phyloP scores from a whole-genome alignment of 37 sponge, comb jelly and placozoan genomes.

The Mnemiopsis leidyi region DNA sequence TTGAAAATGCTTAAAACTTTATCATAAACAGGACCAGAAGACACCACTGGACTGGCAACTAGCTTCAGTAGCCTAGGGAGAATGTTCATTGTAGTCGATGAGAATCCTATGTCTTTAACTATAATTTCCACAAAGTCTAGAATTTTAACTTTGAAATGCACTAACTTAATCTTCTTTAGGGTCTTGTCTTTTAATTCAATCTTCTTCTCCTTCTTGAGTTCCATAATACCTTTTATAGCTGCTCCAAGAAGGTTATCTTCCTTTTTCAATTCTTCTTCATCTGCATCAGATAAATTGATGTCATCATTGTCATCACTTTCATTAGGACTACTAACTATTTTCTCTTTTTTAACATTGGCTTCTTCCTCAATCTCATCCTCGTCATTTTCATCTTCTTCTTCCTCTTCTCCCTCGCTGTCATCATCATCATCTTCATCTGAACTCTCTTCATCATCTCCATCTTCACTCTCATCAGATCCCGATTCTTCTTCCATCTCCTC shows the following conservation, averaged over 20 bases:
- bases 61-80: slow-evolving; percentile 3
- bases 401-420: neutral
- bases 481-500: neutral
- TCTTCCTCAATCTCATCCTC: slow-evolving; percentile 5
- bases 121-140: slow-evolving; percentile 56
- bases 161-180: slow-evolving; percentile 37
- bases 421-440: slow-evolving; percentile 14
- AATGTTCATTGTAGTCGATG: neutral
- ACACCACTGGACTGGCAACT: neutral
- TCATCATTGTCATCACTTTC: neutral
- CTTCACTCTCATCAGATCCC: slow-evolving; percentile 19
- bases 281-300: slow-evolving; percentile 51
- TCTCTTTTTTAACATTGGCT: neutral
- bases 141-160: slow-evolving; percentile 38
- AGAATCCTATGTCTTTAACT: neutral
- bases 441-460: neutral
- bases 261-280: slow-evolving; percentile 21
- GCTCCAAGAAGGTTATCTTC: neutral
- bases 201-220: neutral
- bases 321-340: neutral
- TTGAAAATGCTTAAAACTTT: slow-evolving; percentile 37
- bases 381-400: slow-evolving; percentile 13
- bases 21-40: neutral
- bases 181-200: slow-evolving; percentile 5
- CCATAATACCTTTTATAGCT: neutral